Evolutionary conservation across 2,888 invertebrate genomes (phyloP).

Genomic region (Amphipoea lucens): DNA sequence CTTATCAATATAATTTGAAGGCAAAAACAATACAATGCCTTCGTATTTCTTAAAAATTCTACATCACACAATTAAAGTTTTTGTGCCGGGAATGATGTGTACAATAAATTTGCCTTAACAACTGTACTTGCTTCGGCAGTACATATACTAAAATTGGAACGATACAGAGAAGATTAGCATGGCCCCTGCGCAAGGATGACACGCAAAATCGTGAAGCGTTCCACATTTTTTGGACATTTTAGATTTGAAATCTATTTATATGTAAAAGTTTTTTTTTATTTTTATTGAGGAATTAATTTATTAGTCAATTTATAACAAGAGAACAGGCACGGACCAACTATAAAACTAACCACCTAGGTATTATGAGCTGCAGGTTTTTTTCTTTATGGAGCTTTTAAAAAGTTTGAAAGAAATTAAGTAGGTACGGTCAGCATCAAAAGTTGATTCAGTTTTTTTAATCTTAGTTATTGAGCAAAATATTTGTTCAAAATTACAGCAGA

Average conservation of each 20-base stretch:
- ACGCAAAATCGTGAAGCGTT: slow-evolving; percentile 81
- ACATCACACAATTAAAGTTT: slow-evolving; percentile 23
- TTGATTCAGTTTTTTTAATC: too few species aligned
- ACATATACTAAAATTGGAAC: slow-evolving; percentile 83
- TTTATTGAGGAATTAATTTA: too few species aligned
- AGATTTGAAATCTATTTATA: not conserved
- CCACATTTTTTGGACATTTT: slow-evolving; percentile 75
- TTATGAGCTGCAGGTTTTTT: too few species aligned
- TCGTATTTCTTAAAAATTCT: not conserved
- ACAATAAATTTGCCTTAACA: accelerated
- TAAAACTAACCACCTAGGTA: too few species aligned
- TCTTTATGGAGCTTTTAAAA: too few species aligned
- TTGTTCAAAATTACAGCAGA: too few species aligned
- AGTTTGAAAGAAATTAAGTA: too few species aligned
- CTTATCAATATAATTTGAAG: accelerated
- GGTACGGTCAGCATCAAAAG: too few species aligned
- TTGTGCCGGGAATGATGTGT: accelerated
- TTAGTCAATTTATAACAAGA: too few species aligned
- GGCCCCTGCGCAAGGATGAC: slow-evolving; percentile 83
- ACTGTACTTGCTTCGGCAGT: slow-evolving; percentile 80
- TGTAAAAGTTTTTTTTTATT: too few species aligned
- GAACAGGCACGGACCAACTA: too few species aligned
- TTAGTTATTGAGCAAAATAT: too few species aligned
- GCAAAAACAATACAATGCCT: accelerated
- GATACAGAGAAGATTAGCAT: slow-evolving; percentile 82